Percentiles rank a stretch among this genome's conserved stretches.
These are phyloP conservation scores for Gortyna flavago DNA, from an alignment of 2,888 invertebrate species.

Conservation along the genomic window DNA sequence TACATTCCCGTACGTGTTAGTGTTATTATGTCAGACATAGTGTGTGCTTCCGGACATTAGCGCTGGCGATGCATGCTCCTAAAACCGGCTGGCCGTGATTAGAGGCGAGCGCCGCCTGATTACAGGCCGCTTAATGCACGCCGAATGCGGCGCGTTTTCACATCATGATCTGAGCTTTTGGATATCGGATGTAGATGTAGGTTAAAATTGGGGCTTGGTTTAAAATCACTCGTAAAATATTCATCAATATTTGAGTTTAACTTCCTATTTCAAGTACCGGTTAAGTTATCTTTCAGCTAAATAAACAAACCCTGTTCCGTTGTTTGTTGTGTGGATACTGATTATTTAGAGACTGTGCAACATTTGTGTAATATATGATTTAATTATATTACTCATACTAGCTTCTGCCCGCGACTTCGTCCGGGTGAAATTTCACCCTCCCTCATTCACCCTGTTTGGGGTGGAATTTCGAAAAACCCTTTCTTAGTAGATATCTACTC, in stretches of 20 bases:
- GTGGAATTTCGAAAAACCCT: too few species aligned
- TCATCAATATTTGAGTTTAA: not conserved
- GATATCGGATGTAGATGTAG: slow-evolving; percentile 13
- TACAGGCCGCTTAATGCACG: slow-evolving; percentile 77
- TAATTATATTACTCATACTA: not conserved
- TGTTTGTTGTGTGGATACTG: not conserved
- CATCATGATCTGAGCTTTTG: slow-evolving; percentile 61
- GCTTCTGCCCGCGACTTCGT: too few species aligned
- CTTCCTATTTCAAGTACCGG: not conserved
- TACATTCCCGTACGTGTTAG: slow-evolving; percentile 5
- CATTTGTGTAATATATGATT: not conserved
- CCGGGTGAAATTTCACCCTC: too few species aligned
- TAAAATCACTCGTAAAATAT: not conserved
- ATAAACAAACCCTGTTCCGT: not conserved
- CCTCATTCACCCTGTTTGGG: too few species aligned
- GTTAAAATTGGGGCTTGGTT: slow-evolving; percentile 11
- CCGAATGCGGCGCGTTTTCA: slow-evolving; percentile 47
- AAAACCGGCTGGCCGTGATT: slow-evolving; percentile 65
- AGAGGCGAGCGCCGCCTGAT: slow-evolving; percentile 70
- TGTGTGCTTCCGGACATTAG: slow-evolving; percentile 60
- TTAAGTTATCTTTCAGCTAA: slow-evolving; percentile 4
- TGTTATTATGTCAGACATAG: slow-evolving; percentile 42
- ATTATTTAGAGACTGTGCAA: not conserved
- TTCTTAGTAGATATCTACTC: too few species aligned
- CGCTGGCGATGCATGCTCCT: slow-evolving; percentile 39